Base-by-base conservation (phyloP, 2,113 vertebrate species). In the Shinisaurus crocodilurus region DNA sequence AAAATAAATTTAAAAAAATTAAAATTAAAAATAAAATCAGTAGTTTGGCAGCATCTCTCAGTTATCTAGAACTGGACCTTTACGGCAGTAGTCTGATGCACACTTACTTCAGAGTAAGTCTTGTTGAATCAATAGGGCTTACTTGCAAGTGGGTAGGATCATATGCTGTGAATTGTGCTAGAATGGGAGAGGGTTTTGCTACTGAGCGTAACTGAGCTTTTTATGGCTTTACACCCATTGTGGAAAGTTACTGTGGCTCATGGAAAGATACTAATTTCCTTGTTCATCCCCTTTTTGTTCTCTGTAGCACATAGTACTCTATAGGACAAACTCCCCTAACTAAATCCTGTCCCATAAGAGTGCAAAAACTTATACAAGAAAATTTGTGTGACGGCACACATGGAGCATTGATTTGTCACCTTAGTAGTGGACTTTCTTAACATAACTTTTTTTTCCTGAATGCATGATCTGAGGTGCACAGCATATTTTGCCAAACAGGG, bases 191-290 rank as follows among this genome's bases (percentile, higher is more conserved):
- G 34, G 25, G 54, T 23, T 75, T 83, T 83, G 50, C 18, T 43
- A 37, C 43, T 13, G 88, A 4, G 2, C 9, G 67, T 43, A 48
- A 27, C 54, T 77, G 27, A 63, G 12, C 12, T 63, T 57, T 89
- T 84, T 84, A 76, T 27, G 54, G 32, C 37, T 83, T 83, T 32
- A 37, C 34, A 23, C 3, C 15, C 16, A 40, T 82, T 0, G 13
- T 84, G 88, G 81, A 84, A 89, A 89, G 1, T 84, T 89, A 76
- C 88, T 76, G 37, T 7, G 6, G 29, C 43, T 75, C 40, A 9
- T 84, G 80, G 88, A 89, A 89, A 89, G 12, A 83, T 89, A 74
- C 54, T 2, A 9, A 25, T 32, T 27, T 74, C 20, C 29, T 89
- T 43, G 69, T 32, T 20, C 13, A 32, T 34, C 32, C 48, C 54